These are phyloP conservation scores for Anas acuta DNA, from an alignment of 2,797 vertebrate species.

Conservation along the genomic window DNA sequence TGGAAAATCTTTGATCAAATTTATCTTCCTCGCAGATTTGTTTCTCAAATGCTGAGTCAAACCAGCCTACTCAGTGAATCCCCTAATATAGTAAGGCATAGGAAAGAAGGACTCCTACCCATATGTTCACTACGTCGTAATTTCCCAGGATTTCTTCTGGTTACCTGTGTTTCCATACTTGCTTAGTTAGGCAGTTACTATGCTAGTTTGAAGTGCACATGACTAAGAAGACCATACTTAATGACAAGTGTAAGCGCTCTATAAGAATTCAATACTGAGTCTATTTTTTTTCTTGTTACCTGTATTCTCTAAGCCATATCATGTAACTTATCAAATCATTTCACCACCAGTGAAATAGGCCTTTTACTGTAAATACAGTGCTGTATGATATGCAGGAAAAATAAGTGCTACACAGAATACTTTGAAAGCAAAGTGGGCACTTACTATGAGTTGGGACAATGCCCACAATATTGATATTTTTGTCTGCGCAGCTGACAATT, in stretches of 20 bases:
- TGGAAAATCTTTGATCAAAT: background rate
- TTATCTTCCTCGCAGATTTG: background rate
- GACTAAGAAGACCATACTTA: background rate
- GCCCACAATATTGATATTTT: background rate
- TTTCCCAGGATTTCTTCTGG: background rate
- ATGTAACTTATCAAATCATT: background rate
- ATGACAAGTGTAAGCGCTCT: background rate
- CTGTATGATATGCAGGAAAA: background rate
- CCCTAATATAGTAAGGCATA: background rate
- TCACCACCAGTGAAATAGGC: background rate
- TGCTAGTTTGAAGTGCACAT: background rate
- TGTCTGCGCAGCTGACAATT: background rate
- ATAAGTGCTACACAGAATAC: background rate
- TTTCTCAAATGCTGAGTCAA: background rate
- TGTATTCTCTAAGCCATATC: background rate
- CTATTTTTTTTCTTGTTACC: background rate
- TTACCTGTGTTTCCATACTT: background rate
- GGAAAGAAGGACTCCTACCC: background rate
- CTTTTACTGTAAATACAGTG: background rate
- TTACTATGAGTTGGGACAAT: background rate
- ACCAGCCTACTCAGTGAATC: background rate
- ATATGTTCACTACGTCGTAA: background rate
- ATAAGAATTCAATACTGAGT: background rate
- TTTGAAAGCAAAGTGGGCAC: background rate
- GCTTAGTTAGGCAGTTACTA: background rate